These are phyloP conservation scores for Trachelipus rathkii DNA, from an alignment of 1,140 invertebrate genomes.

Conservation along the genomic window DNA sequence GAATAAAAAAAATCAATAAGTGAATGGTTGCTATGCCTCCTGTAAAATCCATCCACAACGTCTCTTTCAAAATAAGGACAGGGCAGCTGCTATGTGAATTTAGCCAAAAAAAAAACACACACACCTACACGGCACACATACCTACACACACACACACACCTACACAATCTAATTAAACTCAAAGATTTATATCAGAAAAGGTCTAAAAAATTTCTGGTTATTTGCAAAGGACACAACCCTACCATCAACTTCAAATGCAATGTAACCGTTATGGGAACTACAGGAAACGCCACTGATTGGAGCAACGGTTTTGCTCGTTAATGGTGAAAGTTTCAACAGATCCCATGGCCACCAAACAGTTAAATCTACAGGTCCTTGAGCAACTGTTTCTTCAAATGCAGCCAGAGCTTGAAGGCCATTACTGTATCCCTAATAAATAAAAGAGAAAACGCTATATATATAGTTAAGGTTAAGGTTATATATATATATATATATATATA, in stretches of 20 bases:
- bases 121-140: too few relatives aligned
- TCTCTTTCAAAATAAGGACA: too few relatives aligned
- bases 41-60: too few relatives aligned
- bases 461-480: too few relatives aligned
- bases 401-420: conserved; percentile 42
- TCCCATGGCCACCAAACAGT: conserved; percentile 52
- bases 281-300: conserved; percentile 19
- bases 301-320: conserved; percentile 37
- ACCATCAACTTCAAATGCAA: conserved; percentile 31
- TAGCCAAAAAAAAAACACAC: too few relatives aligned
- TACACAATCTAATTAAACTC: too few relatives aligned
- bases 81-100: too few relatives aligned
- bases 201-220: neutral
- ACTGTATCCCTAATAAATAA: conserved; percentile 32
- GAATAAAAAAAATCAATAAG: too few relatives aligned
- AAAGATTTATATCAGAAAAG: too few relatives aligned
- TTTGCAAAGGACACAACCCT: conserved; percentile 41
- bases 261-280: conserved; percentile 28
- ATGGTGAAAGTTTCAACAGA: neutral
- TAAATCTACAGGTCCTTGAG: conserved; percentile 54
- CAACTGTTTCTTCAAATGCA: conserved; percentile 51
- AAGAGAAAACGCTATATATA: too few relatives aligned
- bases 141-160: too few relatives aligned
- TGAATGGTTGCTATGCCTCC: too few relatives aligned
- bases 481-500: conserved; percentile 13